phyloP scores from a whole-genome alignment of 2,888 invertebrate genomes.

The Cyclophora punctaria region DNA sequence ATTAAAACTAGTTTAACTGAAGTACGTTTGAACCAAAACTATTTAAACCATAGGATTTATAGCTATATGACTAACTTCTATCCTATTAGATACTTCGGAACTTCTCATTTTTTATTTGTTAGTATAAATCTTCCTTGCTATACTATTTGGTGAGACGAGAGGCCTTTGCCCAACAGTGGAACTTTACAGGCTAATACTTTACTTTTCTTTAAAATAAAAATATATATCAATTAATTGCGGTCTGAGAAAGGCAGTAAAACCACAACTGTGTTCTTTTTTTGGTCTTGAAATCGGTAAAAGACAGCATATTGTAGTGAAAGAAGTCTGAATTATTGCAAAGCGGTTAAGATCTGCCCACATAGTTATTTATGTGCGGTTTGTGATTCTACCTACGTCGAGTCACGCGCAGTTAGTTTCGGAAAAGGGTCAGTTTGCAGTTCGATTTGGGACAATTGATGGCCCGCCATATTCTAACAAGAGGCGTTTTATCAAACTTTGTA shows the following conservation, averaged over 20 bases:
- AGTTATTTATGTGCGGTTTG: constrained; percentile 32
- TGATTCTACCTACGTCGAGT: constrained; percentile 24
- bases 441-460: constrained; percentile 19
- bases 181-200: too few relatives aligned
- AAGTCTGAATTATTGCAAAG: constrained; percentile 4
- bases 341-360: constrained; percentile 4
- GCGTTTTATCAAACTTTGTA: constrained; percentile 3
- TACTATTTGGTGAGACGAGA: neutral
- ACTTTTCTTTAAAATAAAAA: neutral
- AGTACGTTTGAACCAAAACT: too few relatives aligned
- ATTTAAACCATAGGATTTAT: too few relatives aligned
- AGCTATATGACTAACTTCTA: too few relatives aligned
- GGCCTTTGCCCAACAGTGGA: too few relatives aligned
- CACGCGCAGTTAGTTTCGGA: constrained; percentile 31
- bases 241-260: neutral
- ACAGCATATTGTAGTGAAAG: neutral
- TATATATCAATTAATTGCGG: neutral
- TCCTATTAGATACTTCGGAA: too few relatives aligned
- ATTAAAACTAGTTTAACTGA: too few relatives aligned
- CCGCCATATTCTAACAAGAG: too few relatives aligned
- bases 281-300: neutral
- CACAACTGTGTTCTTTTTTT: neutral
- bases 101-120: too few relatives aligned
- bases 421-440: constrained; percentile 25
- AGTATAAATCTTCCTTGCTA: too few relatives aligned